Conservation (phyloP, 1,140 invertebrate genomes). For the Teleopsis dalmanni region DNA sequence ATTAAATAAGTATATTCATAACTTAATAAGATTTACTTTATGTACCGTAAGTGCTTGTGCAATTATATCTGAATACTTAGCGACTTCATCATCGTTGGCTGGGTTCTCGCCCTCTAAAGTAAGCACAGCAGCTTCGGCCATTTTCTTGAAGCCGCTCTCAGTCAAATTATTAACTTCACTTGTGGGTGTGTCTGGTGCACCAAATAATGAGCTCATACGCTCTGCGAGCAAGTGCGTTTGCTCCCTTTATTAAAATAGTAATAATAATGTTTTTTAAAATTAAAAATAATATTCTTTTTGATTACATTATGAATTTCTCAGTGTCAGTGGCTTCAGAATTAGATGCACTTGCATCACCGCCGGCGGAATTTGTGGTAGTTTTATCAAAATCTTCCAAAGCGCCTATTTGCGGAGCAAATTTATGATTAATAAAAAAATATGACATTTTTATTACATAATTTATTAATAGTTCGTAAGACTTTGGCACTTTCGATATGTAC, state of each 20-base stretch:
- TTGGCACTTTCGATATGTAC: not conserved
- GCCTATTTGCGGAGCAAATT: conserved; percentile 42
- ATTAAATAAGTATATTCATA: not conserved
- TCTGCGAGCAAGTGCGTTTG: conserved; percentile 41
- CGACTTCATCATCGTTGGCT: conserved; percentile 33
- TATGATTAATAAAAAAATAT: conserved; percentile 20
- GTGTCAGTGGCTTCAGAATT: conserved; percentile 16
- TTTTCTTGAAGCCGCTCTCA: conserved; percentile 40
- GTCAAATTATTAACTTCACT: conserved; percentile 34
- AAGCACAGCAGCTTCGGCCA: conserved; percentile 39
- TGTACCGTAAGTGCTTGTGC: conserved; percentile 33
- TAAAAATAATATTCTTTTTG: not conserved
- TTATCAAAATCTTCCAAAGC: conserved; percentile 50
- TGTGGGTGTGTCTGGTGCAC: conserved; percentile 30
- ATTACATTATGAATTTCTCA: conserved; percentile 37
- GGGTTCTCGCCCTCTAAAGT: conserved; percentile 35
- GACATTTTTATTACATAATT: conserved; percentile 11
- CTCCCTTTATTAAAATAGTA: conserved; percentile 22
- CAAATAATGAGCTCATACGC: conserved; percentile 39
- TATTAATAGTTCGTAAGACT: conserved; percentile 5
- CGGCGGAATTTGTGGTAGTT: conserved; percentile 17
- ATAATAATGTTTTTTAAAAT: conserved; percentile 1
- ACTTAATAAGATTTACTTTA: not conserved
- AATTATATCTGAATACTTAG: conserved; percentile 43
- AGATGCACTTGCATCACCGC: conserved; percentile 13